These are phyloP conservation scores for Python bivittatus DNA, from an alignment of 2,113 vertebrate species.

Conservation along the genomic window DNA sequence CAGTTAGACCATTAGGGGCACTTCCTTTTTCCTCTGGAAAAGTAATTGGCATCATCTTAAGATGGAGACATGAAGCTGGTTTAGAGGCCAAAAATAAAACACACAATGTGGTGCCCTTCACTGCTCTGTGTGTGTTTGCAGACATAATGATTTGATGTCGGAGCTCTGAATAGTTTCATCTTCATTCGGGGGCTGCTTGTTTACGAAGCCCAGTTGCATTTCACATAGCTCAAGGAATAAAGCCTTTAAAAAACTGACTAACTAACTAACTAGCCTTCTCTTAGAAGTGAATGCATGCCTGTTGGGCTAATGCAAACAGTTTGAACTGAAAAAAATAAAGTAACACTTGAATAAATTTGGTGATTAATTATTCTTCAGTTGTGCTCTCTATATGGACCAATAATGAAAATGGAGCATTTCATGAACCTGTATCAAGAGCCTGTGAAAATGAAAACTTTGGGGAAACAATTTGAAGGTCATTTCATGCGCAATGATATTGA, in stretches of 20 bases:
- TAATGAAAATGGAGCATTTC: neutral
- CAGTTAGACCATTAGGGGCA: neutral
- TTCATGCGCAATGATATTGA: neutral
- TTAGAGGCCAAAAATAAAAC: neutral
- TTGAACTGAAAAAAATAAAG: neutral
- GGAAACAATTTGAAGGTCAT: neutral
- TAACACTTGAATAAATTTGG: neutral
- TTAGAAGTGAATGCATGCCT: neutral
- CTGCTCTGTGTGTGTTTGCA: neutral
- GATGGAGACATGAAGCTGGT: neutral
- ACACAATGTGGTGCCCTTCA: neutral
- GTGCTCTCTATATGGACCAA: neutral
- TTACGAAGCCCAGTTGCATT: conserved; percentile 14
- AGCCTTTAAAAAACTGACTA: neutral
- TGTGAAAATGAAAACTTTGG: neutral
- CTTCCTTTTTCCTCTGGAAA: neutral
- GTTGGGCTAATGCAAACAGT: neutral
- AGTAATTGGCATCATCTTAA: neutral
- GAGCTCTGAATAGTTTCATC: neutral
- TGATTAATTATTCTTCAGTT: neutral
- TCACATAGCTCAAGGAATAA: conserved; percentile 6
- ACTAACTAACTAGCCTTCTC: neutral
- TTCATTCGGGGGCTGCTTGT: neutral
- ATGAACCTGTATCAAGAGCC: neutral
- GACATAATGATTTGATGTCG: neutral